These are phyloP conservation scores for Calidris pygmaea DNA, from an alignment of 2,113 vertebrate species.

Conservation along the genomic window DNA sequence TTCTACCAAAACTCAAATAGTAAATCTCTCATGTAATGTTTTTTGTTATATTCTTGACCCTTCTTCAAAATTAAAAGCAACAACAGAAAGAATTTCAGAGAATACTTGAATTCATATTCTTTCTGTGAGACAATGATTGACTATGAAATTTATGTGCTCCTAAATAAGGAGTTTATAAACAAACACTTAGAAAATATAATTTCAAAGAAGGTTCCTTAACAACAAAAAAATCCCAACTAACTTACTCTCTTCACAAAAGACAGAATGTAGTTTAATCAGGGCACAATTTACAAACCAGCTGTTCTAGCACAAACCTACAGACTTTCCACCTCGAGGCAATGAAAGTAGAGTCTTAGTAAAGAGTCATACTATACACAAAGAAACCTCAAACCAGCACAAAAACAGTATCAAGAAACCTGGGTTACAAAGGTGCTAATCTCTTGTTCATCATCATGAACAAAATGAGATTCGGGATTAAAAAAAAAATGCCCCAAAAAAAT, in stretches of 20 bases:
- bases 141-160: not conserved
- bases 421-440: not conserved
- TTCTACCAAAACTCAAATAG: not conserved
- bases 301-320: not conserved
- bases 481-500: not conserved
- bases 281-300: not conserved
- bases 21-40: not conserved
- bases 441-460: not conserved
- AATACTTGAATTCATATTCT: not conserved
- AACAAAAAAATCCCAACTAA: not conserved
- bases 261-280: not conserved
- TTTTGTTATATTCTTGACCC: not conserved
- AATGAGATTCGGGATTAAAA: not conserved
- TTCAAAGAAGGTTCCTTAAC: not conserved
- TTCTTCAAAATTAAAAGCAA: not conserved
- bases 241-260: not conserved
- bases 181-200: not conserved
- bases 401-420: not conserved
- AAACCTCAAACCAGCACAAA: not conserved
- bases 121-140: not conserved
- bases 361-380: not conserved
- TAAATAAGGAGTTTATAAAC: not conserved
- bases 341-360: not conserved
- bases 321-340: not conserved
- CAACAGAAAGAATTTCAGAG: not conserved